A percentile compares a stretch with the other conserved stretches of the same genome.
Evolutionary conservation across 1,140 invertebrate species (phyloP).

Genomic region (Hylaeus anthracinus): DNA sequence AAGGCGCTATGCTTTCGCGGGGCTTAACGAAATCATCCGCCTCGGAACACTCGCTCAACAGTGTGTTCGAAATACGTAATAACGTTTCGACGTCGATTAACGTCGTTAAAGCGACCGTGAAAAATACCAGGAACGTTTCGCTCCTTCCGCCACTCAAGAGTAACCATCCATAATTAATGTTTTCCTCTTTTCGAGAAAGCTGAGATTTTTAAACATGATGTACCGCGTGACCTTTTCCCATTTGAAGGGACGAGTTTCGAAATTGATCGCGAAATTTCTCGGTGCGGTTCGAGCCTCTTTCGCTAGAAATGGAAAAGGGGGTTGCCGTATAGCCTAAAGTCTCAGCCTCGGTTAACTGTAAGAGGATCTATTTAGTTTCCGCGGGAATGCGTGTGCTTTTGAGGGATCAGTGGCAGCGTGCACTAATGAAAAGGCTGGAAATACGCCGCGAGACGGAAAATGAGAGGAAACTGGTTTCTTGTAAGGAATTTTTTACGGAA

Average conservation of each 20-base stretch:
- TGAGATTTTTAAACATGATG: no score
- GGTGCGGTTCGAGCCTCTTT: no score
- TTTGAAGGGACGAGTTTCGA: no score
- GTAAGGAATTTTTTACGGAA: no score
- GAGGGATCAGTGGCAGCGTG: background rate
- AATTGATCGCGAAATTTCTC: no score
- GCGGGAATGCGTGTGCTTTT: background rate
- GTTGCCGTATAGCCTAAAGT: no score
- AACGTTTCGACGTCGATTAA: background rate
- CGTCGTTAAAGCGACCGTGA: background rate
- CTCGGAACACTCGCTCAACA: background rate
- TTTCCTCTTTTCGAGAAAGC: no score
- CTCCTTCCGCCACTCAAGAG: background rate
- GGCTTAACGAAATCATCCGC: conserved; percentile 12
- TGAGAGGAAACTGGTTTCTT: no score
- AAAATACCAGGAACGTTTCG: background rate
- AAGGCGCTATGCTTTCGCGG: background rate
- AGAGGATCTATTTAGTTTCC: background rate
- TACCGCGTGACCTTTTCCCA: no score
- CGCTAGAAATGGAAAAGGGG: no score
- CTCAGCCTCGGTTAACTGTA: background rate
- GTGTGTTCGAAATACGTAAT: background rate
- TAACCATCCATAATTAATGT: no score
- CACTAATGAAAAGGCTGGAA: background rate
- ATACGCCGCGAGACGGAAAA: background rate